Evolutionary conservation across 30 jellyfish, hydroid and myxozoan species (phyloP).

Genomic region (Cassiopea andromeda): DNA sequence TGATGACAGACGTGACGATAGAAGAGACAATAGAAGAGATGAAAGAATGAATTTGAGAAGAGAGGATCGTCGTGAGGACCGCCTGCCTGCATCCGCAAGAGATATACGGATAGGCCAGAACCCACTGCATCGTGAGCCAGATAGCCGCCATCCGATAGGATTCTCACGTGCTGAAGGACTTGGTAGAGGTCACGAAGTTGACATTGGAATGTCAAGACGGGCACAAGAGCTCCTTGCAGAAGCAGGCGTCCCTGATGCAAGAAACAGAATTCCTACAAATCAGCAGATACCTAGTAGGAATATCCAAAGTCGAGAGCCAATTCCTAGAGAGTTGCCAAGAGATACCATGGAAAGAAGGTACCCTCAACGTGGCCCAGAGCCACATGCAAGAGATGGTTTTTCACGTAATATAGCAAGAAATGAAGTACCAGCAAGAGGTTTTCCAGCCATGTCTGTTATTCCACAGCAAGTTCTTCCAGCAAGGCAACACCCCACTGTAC

Average conservation of each 20-base stretch:
- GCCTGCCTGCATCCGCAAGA: slow-evolving; percentile 29
- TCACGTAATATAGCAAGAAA: slow-evolving; percentile 41
- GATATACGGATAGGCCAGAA: slow-evolving; percentile 43
- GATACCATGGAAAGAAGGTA: slow-evolving; percentile 27
- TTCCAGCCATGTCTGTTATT: slow-evolving; percentile 18
- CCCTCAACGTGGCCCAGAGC: slow-evolving; percentile 51
- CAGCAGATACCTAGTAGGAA: slow-evolving; percentile 39
- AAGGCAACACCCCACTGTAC: slow-evolving; percentile 8
- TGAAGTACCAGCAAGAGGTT: slow-evolving; percentile 42
- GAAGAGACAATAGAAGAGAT: slow-evolving; percentile 36
- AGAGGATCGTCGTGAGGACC: slow-evolving; percentile 41
- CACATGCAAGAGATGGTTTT: slow-evolving; percentile 10
- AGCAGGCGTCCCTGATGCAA: slow-evolving; percentile 46
- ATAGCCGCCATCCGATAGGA: slow-evolving; percentile 11
- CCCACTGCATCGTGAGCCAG: slow-evolving; percentile 8
- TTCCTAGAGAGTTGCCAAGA: slow-evolving; percentile 33
- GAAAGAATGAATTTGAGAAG: slow-evolving; percentile 21
- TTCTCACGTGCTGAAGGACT: slow-evolving; percentile 15
- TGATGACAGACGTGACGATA: slow-evolving; percentile 44
- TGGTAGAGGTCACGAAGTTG: slow-evolving; percentile 44
- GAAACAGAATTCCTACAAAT: slow-evolving; percentile 50
- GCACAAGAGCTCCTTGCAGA: slow-evolving; percentile 73
- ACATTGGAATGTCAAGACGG: slow-evolving; percentile 54
- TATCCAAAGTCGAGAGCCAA: slow-evolving; percentile 5
- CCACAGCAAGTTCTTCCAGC: slow-evolving; percentile 38